Evolutionary conservation across 2,888 invertebrate genomes (phyloP).

Genomic region (Sinohyriopsis cumingii): DNA sequence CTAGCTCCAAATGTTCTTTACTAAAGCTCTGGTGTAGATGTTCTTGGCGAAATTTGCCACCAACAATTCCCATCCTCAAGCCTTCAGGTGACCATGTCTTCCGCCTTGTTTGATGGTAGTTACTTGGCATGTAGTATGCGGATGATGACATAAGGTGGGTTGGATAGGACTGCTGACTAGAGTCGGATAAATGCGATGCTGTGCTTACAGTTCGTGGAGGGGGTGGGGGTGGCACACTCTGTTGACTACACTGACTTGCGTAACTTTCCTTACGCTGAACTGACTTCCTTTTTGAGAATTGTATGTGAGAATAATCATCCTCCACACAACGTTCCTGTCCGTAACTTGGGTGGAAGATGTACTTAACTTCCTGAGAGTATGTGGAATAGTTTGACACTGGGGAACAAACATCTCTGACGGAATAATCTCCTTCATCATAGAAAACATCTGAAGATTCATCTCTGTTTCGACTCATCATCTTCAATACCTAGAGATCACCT

Average conservation of each 20-base stretch:
- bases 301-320: conserved; percentile 46
- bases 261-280: conserved; percentile 34
- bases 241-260: conserved; percentile 35
- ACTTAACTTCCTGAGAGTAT: conserved; percentile 58
- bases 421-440: conserved; percentile 17
- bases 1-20: conserved; percentile 46
- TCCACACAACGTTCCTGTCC: conserved; percentile 18
- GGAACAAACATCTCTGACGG: conserved; percentile 37
- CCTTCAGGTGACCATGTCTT: conserved; percentile 61
- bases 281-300: conserved; percentile 30
- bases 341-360: conserved; percentile 40
- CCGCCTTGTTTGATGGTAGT: conserved; percentile 33
- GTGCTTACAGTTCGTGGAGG: conserved; percentile 36
- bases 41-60: conserved; percentile 26
- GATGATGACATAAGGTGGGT: conserved; percentile 34
- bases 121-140: conserved; percentile 22
- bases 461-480: conserved; percentile 16
- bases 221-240: conserved; percentile 30
- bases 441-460: conserved; percentile 21
- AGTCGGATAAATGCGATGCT: conserved; percentile 28
- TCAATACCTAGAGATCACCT: conserved; percentile 18
- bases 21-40: conserved; percentile 44
- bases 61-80: conserved; percentile 41
- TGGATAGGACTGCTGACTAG: conserved; percentile 14
- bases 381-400: conserved; percentile 58